A percentile compares a stretch with the other conserved stretches of the same genome.
phyloP scores from a whole-genome alignment of 2,888 invertebrate genomes.

The Malacosoma neustria region DNA sequence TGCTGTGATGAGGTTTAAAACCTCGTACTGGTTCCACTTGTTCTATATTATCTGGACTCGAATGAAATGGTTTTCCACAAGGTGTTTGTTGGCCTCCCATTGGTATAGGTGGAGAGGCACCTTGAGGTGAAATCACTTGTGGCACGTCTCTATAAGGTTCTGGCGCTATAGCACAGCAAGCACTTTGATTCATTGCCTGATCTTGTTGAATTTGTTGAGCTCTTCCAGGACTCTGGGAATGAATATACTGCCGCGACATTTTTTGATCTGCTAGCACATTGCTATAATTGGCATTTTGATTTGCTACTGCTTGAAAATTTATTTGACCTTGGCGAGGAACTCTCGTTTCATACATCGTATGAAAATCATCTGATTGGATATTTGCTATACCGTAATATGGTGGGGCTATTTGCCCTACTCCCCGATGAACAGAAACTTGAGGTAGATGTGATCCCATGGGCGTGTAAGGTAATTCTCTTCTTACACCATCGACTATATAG shows the following conservation, averaged over 20 bases:
- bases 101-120: background rate
- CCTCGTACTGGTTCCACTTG: background rate
- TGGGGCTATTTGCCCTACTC: background rate
- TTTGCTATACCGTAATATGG: background rate
- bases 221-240: background rate
- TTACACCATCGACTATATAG: constrained; percentile 13
- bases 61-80: background rate
- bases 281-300: background rate
- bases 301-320: background rate
- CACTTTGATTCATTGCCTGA: background rate
- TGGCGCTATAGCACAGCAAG: background rate
- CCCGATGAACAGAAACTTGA: background rate
- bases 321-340: background rate
- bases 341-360: background rate
- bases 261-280: background rate
- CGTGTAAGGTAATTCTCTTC: constrained; percentile 9
- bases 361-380: too few species aligned
- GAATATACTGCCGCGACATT: background rate
- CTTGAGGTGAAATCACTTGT: background rate
- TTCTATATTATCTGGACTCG: too few species aligned
- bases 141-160: background rate
- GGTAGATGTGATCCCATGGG: background rate
- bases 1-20: background rate
- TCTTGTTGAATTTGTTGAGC: background rate
- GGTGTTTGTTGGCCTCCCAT: background rate